Evolutionary conservation across 2,797 vertebrate species (phyloP).

Genomic region (Argyrosomus regius): DNA sequence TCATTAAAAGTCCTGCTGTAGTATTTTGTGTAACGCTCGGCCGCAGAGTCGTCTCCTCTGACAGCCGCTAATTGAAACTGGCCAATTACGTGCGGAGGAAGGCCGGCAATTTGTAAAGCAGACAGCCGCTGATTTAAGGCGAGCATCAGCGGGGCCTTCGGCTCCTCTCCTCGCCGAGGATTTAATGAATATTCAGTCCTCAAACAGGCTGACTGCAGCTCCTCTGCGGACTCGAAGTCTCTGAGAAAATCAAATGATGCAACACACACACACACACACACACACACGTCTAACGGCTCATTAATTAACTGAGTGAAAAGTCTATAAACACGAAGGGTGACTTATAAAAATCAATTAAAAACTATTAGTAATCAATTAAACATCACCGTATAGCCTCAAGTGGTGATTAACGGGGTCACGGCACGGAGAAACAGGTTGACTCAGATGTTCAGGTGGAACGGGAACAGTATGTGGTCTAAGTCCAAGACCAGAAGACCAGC

Average conservation of each 20-base stretch:
- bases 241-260: slow-evolving; percentile 49
- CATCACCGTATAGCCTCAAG: neutral
- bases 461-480: no score
- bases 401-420: neutral
- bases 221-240: slow-evolving; percentile 22
- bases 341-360: slow-evolving; percentile 6
- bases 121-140: slow-evolving; percentile 70
- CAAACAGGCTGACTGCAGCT: slow-evolving; percentile 41
- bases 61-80: slow-evolving; percentile 81
- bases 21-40: slow-evolving; percentile 57
- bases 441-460: neutral
- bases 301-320: slow-evolving; percentile 37
- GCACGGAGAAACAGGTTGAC: neutral
- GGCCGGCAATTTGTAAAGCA: slow-evolving; percentile 75
- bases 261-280: slow-evolving; percentile 33
- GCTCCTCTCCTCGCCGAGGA: slow-evolving; percentile 31
- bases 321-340: slow-evolving; percentile 2
- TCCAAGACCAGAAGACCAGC: neutral
- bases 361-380: slow-evolving; percentile 12
- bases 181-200: slow-evolving; percentile 73
- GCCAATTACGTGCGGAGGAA: slow-evolving; percentile 73
- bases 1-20: slow-evolving; percentile 70
- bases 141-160: slow-evolving; percentile 38
- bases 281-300: slow-evolving; percentile 29
- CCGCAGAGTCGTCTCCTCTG: slow-evolving; percentile 59